Evolutionary conservation across 1,140 invertebrate genomes (phyloP).

Genomic region (Drosophila watanabei): DNA sequence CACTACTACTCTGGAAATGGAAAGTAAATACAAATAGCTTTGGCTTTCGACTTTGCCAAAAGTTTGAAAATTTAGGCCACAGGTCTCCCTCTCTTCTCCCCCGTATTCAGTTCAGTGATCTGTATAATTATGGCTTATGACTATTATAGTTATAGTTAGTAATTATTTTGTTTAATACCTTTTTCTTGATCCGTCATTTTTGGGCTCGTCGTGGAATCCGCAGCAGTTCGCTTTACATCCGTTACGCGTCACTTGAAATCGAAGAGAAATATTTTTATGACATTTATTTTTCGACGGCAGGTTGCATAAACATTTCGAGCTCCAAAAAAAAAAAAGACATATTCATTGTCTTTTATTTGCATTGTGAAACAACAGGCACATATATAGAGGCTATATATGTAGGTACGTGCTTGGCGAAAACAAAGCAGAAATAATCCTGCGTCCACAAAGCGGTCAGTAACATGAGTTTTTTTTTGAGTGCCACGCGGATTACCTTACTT

Average conservation of each 20-base stretch:
- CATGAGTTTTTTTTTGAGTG: background rate
- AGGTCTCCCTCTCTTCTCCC: background rate
- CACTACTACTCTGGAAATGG: background rate
- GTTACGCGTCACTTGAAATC: constrained; percentile 70
- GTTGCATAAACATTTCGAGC: constrained; percentile 19
- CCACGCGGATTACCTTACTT: background rate
- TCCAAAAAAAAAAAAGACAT: constrained; percentile 1
- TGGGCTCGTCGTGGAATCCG: background rate
- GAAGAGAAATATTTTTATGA: constrained; percentile 49
- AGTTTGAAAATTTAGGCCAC: background rate
- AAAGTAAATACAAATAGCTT: background rate
- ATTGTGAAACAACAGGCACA: constrained; percentile 7
- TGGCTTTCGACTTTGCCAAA: background rate
- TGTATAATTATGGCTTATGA: constrained; percentile 8
- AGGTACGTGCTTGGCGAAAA: constrained; percentile 3
- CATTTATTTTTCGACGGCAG: constrained; percentile 26
- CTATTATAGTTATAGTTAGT: constrained; percentile 15
- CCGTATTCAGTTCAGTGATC: constrained; percentile 4
- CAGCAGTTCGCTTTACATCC: constrained; percentile 54
- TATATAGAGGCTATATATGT: background rate
- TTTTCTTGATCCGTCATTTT: constrained; percentile 70
- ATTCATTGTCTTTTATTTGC: constrained; percentile 10
- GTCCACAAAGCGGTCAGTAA: constrained; percentile 36
- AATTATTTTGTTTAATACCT: constrained; percentile 42
- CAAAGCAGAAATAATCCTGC: background rate